A percentile compares a stretch with the other conserved stretches of the same genome.
Evolutionary conservation across 2,888 invertebrate species (phyloP).

Genomic region (Mimas tiliae): DNA sequence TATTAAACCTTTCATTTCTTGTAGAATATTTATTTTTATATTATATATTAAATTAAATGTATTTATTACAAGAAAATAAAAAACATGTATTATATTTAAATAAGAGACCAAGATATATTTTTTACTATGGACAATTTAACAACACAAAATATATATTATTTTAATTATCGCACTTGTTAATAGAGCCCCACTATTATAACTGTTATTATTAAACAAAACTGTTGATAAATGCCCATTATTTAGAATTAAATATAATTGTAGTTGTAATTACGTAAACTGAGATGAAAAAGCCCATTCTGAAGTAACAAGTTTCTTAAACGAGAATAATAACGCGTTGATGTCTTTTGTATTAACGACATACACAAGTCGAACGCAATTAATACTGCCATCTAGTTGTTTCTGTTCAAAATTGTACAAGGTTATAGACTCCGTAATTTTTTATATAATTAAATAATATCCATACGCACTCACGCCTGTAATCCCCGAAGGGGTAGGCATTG

Average conservation of each 20-base stretch:
- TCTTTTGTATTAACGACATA: slow-evolving; percentile 37
- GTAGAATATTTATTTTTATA: too few species aligned
- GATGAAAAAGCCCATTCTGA: slow-evolving; percentile 19
- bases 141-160: background rate
- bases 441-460: background rate
- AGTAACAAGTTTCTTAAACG: slow-evolving; percentile 22
- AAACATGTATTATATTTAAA: too few species aligned
- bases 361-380: slow-evolving; percentile 25
- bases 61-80: too few species aligned
- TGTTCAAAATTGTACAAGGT: background rate
- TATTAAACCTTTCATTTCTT: too few species aligned
- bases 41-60: too few species aligned
- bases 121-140: too few species aligned
- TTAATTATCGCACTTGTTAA: background rate
- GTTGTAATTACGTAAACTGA: slow-evolving; percentile 8
- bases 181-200: background rate
- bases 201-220: background rate
- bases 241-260: background rate
- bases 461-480: too few species aligned
- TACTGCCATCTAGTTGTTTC: slow-evolving; percentile 9
- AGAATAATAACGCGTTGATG: slow-evolving; percentile 38
- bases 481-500: too few species aligned
- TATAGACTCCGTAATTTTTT: background rate
- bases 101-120: too few species aligned
- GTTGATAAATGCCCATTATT: background rate